Evolutionary conservation across 2,888 invertebrate species (phyloP).

Genomic region (Machimus atricapillus): DNA sequence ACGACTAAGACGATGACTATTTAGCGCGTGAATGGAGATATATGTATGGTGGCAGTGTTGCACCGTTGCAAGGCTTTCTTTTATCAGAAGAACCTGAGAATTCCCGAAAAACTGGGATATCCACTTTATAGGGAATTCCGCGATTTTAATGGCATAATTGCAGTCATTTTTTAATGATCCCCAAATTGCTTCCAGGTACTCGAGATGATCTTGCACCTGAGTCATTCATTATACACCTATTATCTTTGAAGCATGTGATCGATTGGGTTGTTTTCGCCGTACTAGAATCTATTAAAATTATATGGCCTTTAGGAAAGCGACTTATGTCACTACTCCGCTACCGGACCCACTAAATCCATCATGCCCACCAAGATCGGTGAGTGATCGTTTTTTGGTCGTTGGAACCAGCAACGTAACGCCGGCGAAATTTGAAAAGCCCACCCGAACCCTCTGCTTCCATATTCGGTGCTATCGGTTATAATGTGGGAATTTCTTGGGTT

Average conservation of each 20-base stretch:
- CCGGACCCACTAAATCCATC: not conserved
- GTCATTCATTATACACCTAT: not conserved
- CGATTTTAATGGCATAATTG: not conserved
- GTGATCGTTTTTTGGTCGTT: not conserved
- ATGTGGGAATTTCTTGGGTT: conserved; percentile 64
- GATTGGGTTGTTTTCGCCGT: not conserved
- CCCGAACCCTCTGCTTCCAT: conserved; percentile 33
- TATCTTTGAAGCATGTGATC: not conserved
- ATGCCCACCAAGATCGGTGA: not conserved
- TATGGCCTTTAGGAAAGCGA: not conserved
- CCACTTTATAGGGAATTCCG: not conserved
- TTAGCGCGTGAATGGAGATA: not conserved
- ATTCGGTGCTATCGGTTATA: conserved; percentile 50
- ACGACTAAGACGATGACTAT: not conserved
- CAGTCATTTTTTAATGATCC: not conserved
- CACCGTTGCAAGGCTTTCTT: not conserved
- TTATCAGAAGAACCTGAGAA: not conserved
- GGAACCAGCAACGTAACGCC: not conserved
- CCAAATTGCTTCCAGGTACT: conserved; percentile 7
- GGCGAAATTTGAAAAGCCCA: not conserved
- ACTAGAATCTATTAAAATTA: not conserved
- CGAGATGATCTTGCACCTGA: not conserved
- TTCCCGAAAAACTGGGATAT: conserved; percentile 1
- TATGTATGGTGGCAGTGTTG: not conserved
- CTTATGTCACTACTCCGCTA: not conserved